phyloP scores from a whole-genome alignment of 2,888 invertebrate species.

The Tachina lurida region DNA sequence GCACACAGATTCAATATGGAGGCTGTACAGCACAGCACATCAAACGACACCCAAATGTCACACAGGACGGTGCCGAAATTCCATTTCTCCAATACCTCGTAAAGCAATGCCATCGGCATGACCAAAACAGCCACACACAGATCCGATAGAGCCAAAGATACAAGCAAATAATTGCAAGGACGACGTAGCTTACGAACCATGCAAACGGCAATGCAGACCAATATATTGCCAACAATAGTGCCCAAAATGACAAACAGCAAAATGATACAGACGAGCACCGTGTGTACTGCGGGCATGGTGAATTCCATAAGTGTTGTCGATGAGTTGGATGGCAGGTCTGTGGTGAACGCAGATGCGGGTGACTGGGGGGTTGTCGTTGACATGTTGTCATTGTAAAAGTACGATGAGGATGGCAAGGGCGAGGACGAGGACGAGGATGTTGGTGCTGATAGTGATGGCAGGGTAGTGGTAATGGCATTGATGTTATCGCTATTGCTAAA shows the following conservation, averaged over 20 bases:
- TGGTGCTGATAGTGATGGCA: slow-evolving; percentile 48
- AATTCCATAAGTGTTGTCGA: slow-evolving; percentile 72
- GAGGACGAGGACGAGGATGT: slow-evolving; percentile 45
- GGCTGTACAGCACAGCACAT: slow-evolving; percentile 98
- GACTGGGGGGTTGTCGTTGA: slow-evolving; percentile 44
- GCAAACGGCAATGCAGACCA: slow-evolving; percentile 97
- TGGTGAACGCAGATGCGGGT: not conserved
- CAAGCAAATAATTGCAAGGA: slow-evolving; percentile 95
- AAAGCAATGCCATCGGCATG: slow-evolving; percentile 98
- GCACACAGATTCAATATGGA: slow-evolving; percentile 98
- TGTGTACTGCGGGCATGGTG: slow-evolving; percentile 81
- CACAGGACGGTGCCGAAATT: slow-evolving; percentile 94
- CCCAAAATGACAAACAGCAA: slow-evolving; percentile 90
- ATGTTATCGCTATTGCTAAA: slow-evolving; percentile 27
- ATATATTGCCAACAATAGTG: slow-evolving; percentile 93
- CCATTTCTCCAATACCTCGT: slow-evolving; percentile 97
- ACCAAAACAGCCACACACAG: slow-evolving; percentile 97
- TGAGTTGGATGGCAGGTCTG: slow-evolving; percentile 28
- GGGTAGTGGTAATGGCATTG: slow-evolving; percentile 47
- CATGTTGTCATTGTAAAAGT: slow-evolving; percentile 41
- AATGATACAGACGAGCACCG: slow-evolving; percentile 89
- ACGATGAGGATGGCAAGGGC: no score
- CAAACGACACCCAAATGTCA: slow-evolving; percentile 98
- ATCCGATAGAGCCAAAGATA: slow-evolving; percentile 97
- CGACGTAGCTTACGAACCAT: slow-evolving; percentile 95